Conservation (phyloP, 2,113 vertebrate genomes). For the Cyphotilapia sp. region DNA sequence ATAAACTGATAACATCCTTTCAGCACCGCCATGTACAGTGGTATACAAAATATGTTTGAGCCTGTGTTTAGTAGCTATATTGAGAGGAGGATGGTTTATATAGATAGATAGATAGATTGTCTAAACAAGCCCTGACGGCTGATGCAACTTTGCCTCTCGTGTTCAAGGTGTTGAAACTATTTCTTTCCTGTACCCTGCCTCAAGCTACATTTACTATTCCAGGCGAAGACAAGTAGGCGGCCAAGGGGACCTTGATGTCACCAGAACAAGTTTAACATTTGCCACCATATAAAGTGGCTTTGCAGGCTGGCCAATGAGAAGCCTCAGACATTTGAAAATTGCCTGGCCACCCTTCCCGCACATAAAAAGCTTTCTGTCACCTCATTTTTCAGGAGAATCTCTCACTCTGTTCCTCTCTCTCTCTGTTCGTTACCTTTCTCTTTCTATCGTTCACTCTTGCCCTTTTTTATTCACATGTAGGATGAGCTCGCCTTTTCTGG, state of each 20-base stretch:
- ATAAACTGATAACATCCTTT: constrained; percentile 25
- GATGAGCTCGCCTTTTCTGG: background rate
- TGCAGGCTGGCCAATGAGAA: constrained; percentile 50
- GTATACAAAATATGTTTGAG: background rate
- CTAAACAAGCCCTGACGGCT: background rate
- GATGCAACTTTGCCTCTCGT: background rate
- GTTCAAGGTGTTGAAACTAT: background rate
- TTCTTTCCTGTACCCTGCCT: background rate
- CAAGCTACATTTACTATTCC: constrained; percentile 47
- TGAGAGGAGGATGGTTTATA: background rate
- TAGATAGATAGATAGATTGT: fast-evolving
- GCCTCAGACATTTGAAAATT: constrained; percentile 57
- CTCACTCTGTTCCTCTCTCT: background rate
- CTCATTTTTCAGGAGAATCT: constrained; percentile 54
- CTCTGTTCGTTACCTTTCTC: background rate
- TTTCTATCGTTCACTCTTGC: background rate
- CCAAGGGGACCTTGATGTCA: constrained; percentile 59
- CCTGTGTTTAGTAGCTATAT: background rate
- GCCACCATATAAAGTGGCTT: constrained; percentile 47
- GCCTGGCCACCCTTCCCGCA: constrained; percentile 29
- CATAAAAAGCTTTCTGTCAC: constrained; percentile 57
- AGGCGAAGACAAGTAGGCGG: background rate
- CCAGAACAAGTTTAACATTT: constrained; percentile 61
- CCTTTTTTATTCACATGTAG: background rate
- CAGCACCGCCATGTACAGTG: background rate